Evolutionary conservation across 2,797 vertebrate genomes (phyloP), one percentile per base, ranked within the genome.

Genomic region (Halcyon leucocephala): DNA sequence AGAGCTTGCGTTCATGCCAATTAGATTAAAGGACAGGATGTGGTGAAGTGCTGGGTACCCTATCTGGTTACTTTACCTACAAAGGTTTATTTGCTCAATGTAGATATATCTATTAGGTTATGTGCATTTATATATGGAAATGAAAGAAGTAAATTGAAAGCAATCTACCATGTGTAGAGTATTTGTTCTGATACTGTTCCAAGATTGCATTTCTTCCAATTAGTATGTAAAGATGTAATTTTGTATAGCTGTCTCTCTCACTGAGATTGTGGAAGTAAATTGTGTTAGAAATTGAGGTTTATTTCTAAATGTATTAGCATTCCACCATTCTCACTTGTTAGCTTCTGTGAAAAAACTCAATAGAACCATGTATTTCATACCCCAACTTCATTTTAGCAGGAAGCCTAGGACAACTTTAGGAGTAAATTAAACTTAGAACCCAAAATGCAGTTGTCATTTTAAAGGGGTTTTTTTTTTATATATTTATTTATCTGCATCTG

Each of bases 1-100:
- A 97, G 94, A 72, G 89, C 78, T 91, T 82, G 54, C 84, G 82
- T 64, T 92, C 86, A 82, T 96, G 92, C 97, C 95, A 97, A 17
- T 80, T 79, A 81, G 96, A 97, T 97, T 97, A 96, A 97, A 96
- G 96, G 94, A 93, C 97, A 98, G 98, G 98, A 97, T 98, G 94
- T 96, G 95, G 89, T 95, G 39, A 95, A 93, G 66, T 83, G 69
- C 93, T 92, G 78, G 67, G 62, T 90, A 88, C 78, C 52, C 6
- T 96, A 97, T 97, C 96, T 93, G 93, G 88, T 97, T 97, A 97
- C 95, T 97, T 95, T 79, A 92, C 64, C 54, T 61, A 89, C 18
- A 94, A 82, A 37, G 89, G 42, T 70, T 91, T 95, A 93, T 96
- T 93, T 51, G 77, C 81, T 91, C 67, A 95, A 94, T 90, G 73